Conservation (phyloP, 1,140 invertebrate genomes). For the Aphelenchoides fujianensis region DNA sequence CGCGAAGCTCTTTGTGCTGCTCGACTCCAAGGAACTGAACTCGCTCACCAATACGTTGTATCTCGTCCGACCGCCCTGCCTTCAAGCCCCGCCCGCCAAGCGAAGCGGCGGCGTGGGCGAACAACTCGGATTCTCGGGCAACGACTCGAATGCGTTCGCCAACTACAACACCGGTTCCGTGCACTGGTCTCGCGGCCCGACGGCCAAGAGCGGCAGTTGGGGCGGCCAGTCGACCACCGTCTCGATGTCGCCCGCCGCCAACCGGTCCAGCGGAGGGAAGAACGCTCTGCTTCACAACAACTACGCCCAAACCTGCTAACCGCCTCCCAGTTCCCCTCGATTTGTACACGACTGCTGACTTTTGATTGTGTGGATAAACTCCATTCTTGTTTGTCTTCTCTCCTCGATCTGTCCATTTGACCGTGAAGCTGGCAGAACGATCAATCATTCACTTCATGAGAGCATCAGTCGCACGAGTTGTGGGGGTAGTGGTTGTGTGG, state of each 20-base stretch:
- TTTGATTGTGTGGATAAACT: no score
- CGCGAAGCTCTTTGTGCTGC: conserved; percentile 40
- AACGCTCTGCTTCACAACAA: conserved; percentile 6
- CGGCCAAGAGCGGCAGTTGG: conserved; percentile 56
- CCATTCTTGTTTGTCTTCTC: no score
- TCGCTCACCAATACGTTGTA: conserved; percentile 42
- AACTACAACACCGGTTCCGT: conserved; percentile 21
- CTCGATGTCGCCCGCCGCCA: neutral
- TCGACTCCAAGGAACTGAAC: conserved; percentile 54
- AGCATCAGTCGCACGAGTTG: no score
- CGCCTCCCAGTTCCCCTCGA: neutral
- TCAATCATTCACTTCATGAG: no score
- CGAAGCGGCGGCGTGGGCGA: conserved; percentile 29
- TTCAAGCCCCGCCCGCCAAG: conserved; percentile 33
- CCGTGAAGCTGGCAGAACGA: no score
- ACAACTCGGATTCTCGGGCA: conserved; percentile 22
- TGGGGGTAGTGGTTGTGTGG: no score
- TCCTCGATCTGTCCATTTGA: no score
- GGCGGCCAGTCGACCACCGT: conserved; percentile 52
- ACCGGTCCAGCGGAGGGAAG: neutral
- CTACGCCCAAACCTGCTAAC: conserved; percentile 6
- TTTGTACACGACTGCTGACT: no score
- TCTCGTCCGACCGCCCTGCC: conserved; percentile 39
- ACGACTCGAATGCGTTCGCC: conserved; percentile 18
- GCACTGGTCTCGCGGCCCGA: conserved; percentile 45